A percentile compares a stretch with the other conserved stretches of the same genome.
phyloP scores from a whole-genome alignment of 2,113 vertebrate genomes.

The Dendropsophus ebraccatus region DNA sequence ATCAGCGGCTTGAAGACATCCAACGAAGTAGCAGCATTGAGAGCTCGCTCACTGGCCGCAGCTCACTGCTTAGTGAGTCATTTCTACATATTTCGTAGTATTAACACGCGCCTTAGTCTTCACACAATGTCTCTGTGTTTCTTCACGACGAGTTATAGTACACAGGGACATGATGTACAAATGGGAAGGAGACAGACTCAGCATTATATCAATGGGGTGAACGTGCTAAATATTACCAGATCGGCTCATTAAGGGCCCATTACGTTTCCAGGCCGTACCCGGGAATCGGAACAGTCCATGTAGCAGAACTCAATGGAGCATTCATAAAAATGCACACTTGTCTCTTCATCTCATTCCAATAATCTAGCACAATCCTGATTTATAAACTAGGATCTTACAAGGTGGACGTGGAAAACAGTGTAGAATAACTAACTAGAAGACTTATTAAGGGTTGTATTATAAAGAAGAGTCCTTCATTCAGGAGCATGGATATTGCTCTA shows the following conservation, averaged over 20 bases:
- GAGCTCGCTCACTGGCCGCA: neutral
- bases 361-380: no score
- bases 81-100: neutral
- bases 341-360: neutral
- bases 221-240: neutral
- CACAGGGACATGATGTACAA: neutral
- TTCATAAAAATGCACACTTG: neutral
- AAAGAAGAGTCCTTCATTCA: no score
- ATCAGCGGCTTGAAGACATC: conserved; percentile 83
- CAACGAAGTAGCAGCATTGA: conserved; percentile 46
- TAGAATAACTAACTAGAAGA: no score
- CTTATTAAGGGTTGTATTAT: no score
- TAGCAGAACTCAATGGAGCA: neutral
- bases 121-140: conserved; percentile 8
- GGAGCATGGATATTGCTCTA: no score
- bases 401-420: no score
- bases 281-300: neutral
- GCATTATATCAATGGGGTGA: neutral
- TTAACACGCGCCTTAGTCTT: neutral
- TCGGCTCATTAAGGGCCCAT: neutral
- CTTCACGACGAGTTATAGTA: neutral
- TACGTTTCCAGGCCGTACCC: neutral
- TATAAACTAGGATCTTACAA: no score
- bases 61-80: neutral
- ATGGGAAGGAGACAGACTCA: neutral